Conservation (phyloP, 2,888 invertebrate genomes). For the Fragum sueziense region DNA sequence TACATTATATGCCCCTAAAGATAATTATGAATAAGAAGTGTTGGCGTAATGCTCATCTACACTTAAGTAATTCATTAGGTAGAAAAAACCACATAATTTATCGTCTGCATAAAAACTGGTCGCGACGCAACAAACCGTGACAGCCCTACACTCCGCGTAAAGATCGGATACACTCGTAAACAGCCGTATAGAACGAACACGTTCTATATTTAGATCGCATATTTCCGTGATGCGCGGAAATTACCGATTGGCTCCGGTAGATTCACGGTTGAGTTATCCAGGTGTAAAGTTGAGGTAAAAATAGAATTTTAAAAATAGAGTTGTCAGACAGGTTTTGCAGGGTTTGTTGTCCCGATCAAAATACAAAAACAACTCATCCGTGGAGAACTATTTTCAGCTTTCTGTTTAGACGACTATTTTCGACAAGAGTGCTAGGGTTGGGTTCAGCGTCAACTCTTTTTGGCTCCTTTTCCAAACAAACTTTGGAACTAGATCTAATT, state of each 20-base stretch:
- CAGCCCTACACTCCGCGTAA: neutral
- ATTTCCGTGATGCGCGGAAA: neutral
- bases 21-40: too few relatives aligned
- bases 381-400: conserved; percentile 45
- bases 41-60: too few relatives aligned
- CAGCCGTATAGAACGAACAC: neutral
- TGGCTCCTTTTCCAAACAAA: conserved; percentile 27
- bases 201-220: neutral
- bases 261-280: conserved; percentile 13
- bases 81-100: neutral
- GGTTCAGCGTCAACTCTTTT: conserved; percentile 42
- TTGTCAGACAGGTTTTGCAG: conserved; percentile 67
- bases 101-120: neutral
- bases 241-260: neutral
- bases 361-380: conserved; percentile 38
- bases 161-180: neutral
- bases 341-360: conserved; percentile 46
- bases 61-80: too few relatives aligned
- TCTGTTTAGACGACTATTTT: conserved; percentile 59
- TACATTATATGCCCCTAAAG: too few relatives aligned
- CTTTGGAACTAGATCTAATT: neutral
- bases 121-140: neutral
- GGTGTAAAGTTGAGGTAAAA: conserved; percentile 11
- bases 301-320: conserved; percentile 54
- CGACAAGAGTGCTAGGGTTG: conserved; percentile 52